phyloP scores from a whole-genome alignment of 1,140 invertebrate genomes.

The Pararge aegeria region DNA sequence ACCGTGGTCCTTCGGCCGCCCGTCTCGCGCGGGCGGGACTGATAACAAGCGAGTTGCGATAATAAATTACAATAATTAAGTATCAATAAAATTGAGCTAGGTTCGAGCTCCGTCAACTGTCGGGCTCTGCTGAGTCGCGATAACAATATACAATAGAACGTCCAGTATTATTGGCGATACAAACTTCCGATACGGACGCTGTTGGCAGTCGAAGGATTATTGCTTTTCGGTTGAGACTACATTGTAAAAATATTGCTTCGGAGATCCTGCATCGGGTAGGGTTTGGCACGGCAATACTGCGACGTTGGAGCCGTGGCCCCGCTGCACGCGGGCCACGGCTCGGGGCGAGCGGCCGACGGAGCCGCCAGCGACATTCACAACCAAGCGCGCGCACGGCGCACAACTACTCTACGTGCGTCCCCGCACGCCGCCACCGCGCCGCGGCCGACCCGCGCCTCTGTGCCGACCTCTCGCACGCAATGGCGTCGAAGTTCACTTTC shows the following conservation, averaged over 20 bases:
- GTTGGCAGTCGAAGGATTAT: conserved; percentile 38
- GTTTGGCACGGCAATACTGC: conserved; percentile 56
- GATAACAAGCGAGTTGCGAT: conserved; percentile 67
- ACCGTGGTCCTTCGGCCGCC: conserved; percentile 54
- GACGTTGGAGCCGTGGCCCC: no score
- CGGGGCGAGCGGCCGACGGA: conserved; percentile 27
- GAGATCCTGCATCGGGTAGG: conserved; percentile 37
- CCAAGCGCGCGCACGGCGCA: conserved; percentile 34
- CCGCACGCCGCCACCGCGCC: neutral
- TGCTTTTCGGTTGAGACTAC: conserved; percentile 47
- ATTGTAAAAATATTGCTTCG: conserved; percentile 53
- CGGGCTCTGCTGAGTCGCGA: conserved; percentile 26
- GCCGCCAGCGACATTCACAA: conserved; percentile 50
- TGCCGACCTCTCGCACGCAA: no score
- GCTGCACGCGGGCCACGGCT: conserved; percentile 1
- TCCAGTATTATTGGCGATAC: conserved; percentile 8
- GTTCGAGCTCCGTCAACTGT: conserved; percentile 52
- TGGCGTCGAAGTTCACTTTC: no score
- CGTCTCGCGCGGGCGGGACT: conserved; percentile 25
- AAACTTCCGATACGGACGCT: no score
- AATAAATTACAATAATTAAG: conserved; percentile 64
- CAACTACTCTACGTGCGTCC: conserved; percentile 1
- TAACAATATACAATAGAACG: neutral
- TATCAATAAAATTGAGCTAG: conserved; percentile 78
- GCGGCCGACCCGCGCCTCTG: neutral